Evolutionary conservation across 2,888 invertebrate genomes (phyloP).

Genomic region (Lasioglossum morio): DNA sequence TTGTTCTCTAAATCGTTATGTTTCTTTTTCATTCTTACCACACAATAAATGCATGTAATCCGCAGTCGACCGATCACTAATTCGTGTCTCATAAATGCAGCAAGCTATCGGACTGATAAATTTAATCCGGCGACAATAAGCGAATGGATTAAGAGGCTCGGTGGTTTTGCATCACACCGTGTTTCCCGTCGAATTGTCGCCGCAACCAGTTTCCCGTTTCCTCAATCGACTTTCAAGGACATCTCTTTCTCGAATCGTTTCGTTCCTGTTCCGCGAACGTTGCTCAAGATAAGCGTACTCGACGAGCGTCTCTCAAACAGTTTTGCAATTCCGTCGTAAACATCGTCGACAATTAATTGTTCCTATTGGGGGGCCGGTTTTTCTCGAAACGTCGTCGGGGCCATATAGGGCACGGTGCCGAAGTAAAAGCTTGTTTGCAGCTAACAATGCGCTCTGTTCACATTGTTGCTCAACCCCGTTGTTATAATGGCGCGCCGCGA

Average conservation of each 20-base stretch:
- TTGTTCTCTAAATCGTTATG: too few relatives aligned
- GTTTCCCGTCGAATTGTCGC: neutral
- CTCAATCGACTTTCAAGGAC: neutral
- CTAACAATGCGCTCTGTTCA: constrained; percentile 54
- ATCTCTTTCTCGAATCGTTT: neutral
- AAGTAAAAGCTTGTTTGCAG: constrained; percentile 47
- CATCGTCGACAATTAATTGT: constrained; percentile 30
- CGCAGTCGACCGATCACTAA: neutral
- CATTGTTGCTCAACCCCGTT: constrained; percentile 63
- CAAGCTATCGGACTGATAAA: neutral
- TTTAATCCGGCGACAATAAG: neutral
- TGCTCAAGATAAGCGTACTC: constrained; percentile 26
- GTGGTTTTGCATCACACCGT: neutral
- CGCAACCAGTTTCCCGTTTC: neutral
- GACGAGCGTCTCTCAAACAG: neutral
- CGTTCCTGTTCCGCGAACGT: constrained; percentile 10
- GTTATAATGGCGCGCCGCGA: constrained; percentile 47
- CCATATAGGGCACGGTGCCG: constrained; percentile 25
- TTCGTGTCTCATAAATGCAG: neutral
- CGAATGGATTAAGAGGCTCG: neutral
- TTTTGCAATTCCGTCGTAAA: constrained; percentile 28
- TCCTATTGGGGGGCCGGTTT: neutral
- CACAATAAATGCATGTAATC: too few relatives aligned
- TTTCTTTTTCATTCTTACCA: too few relatives aligned
- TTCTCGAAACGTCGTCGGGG: neutral